Conservation (phyloP, 2,113 vertebrate species). For the Etheostoma spectabile region DNA sequence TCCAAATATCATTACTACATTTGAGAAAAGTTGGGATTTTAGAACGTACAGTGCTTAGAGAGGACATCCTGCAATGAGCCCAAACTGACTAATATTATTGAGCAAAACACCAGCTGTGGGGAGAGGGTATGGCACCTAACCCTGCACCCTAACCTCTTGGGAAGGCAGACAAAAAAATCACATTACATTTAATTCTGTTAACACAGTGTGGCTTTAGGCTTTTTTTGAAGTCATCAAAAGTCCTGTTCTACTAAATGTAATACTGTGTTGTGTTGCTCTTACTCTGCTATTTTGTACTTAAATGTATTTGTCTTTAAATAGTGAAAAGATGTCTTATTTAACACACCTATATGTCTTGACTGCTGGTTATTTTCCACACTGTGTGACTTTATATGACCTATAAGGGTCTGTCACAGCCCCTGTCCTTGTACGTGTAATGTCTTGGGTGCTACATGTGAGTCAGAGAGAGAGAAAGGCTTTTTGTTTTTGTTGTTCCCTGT, state of each 20-base stretch:
- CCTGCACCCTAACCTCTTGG: slow-evolving; percentile 12
- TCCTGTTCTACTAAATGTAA: slow-evolving; percentile 1
- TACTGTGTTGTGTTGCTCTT: background rate
- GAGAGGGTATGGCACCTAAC: slow-evolving; percentile 16
- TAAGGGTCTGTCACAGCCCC: background rate
- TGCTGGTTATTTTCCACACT: background rate
- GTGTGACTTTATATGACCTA: background rate
- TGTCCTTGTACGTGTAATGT: background rate
- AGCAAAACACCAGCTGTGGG: background rate
- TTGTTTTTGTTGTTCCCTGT: slow-evolving; percentile 62
- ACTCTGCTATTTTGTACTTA: background rate
- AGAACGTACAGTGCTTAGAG: background rate
- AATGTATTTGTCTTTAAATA: background rate
- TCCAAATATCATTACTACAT: slow-evolving; percentile 14
- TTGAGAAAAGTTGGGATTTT: background rate
- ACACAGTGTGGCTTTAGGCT: background rate
- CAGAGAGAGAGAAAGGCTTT: slow-evolving; percentile 20
- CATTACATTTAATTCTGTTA: background rate
- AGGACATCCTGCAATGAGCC: background rate
- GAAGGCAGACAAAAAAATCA: slow-evolving; percentile 23
- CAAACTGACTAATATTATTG: background rate
- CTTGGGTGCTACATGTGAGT: slow-evolving; percentile 19
- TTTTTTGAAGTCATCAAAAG: slow-evolving; percentile 13
- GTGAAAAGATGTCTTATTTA: background rate
- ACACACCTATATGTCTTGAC: background rate